Base-by-base conservation (phyloP, 2,113 vertebrate species). In the Rattus norvegicus region DNA sequence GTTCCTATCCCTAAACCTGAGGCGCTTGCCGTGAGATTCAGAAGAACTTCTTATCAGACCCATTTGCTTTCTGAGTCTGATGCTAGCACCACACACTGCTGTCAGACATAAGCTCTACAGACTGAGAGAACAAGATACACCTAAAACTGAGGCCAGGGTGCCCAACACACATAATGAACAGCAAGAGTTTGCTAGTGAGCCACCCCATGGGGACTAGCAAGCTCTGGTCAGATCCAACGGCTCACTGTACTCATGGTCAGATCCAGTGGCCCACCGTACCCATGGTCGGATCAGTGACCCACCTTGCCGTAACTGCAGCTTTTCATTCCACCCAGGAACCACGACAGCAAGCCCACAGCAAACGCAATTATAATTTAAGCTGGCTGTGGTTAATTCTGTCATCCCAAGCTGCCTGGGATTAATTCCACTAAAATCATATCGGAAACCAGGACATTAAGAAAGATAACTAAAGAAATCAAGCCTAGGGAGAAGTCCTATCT, bases 331-430 rank as follows among this genome's bases (percentile, higher is more conserved):
- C 22, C 80, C 61, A 85, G 14, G 52, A 88, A 65, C 76, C 65
- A 36, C 75, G 49, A 30, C 88, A 88, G 81, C 30, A 56, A 95
- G 69, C 67, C 63, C 84, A 65, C 36, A 87, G 89, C 69, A 65
- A 93, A 97, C 84, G 33, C 85, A 77, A 92, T 85, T 93, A 85
- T 77, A 90, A 88, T 76, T 63, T 93, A 93, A 97, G 30, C 30
- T 47, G 47, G 84, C 92, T 91, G 61, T 93, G 88, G 88, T 93
- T 96, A 93, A 95, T 88, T 84, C 89, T 16, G 80, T 92, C 79
- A 73, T 91, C 80, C 84, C 61, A 17, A 95, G 52, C n/a, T 85
- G 30, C 52, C 96, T 63, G 49, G 95, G 91, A 85, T 91, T 80
- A 95, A 85, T 80, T 92, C 77, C 54, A 92, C 52, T 49, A 91